A percentile compares a stretch with the other conserved stretches of the same genome.
Conservation (phyloP, 2,888 invertebrate species). For the Gasteruption jaculator region DNA sequence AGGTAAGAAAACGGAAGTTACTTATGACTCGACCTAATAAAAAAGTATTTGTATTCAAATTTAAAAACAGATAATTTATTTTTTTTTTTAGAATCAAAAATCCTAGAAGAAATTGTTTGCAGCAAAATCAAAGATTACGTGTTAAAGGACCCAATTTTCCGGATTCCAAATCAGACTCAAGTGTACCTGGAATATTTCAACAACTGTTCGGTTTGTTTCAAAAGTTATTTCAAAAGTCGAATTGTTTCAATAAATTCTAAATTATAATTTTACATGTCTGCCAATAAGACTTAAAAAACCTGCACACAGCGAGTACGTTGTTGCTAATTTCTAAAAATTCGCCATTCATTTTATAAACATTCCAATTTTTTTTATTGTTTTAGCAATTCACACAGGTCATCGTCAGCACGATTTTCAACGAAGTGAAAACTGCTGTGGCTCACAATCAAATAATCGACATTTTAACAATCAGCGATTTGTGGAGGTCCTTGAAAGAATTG, state of each 20-base stretch:
- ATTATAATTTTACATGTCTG: too few species aligned
- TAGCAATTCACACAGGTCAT: constrained; percentile 36
- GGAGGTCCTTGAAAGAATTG: constrained; percentile 30
- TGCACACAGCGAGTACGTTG: too few species aligned
- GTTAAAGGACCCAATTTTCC: constrained; percentile 29
- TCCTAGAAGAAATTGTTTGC: constrained; percentile 30
- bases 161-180: constrained; percentile 23
- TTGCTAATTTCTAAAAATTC: too few species aligned
- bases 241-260: too few species aligned
- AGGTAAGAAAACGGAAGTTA: too few species aligned
- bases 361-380: constrained; percentile 20
- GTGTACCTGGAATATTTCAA: constrained; percentile 32
- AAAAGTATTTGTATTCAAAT: too few species aligned
- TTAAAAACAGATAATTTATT: neutral
- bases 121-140: constrained; percentile 34
- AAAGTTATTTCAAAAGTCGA: constrained; percentile 4
- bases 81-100: constrained; percentile 13
- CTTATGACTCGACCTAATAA: too few species aligned
- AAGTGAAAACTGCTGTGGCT: constrained; percentile 25
- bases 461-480: constrained; percentile 30
- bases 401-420: constrained; percentile 34
- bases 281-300: too few species aligned
- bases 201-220: constrained; percentile 28
- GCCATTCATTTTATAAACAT: too few species aligned
- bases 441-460: constrained; percentile 16